Conservation (phyloP, 1,140 invertebrate genomes). For the Eulimnadia texana region DNA sequence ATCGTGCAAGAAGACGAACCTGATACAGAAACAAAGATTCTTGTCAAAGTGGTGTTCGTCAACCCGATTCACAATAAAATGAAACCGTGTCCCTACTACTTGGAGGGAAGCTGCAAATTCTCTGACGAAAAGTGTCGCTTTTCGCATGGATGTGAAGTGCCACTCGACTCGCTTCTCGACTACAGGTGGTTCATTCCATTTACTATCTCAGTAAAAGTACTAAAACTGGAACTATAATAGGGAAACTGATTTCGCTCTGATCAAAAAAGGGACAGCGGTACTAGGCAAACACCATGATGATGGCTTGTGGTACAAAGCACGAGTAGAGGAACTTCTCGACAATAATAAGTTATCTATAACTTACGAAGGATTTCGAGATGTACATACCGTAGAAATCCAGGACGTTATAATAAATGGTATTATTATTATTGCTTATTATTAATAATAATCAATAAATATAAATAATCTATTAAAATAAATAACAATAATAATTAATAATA, state of each 20-base stretch:
- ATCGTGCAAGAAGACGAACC: constrained; percentile 29
- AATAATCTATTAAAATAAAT: too few relatives aligned
- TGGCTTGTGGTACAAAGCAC: constrained; percentile 62
- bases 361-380: constrained; percentile 25
- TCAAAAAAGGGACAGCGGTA: constrained; percentile 49
- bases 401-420: constrained; percentile 21
- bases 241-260: constrained; percentile 49
- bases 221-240: constrained; percentile 27
- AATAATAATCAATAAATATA: neutral
- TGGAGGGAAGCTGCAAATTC: constrained; percentile 70
- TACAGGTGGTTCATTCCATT: constrained; percentile 38
- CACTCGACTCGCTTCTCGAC: constrained; percentile 52
- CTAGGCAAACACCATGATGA: constrained; percentile 51
- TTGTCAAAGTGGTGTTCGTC: constrained; percentile 68
- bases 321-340: constrained; percentile 37
- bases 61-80: constrained; percentile 75
- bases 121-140: constrained; percentile 64
- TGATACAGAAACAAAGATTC: constrained; percentile 22
- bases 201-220: too few relatives aligned
- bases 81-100: constrained; percentile 70
- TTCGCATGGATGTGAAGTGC: constrained; percentile 67
- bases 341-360: constrained; percentile 25
- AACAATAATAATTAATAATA: neutral
- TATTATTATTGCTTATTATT: constrained; percentile 5
- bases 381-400: constrained; percentile 22